Evolutionary conservation across 2,888 invertebrate genomes (phyloP).

Genomic region (Teleiodes luculella): DNA sequence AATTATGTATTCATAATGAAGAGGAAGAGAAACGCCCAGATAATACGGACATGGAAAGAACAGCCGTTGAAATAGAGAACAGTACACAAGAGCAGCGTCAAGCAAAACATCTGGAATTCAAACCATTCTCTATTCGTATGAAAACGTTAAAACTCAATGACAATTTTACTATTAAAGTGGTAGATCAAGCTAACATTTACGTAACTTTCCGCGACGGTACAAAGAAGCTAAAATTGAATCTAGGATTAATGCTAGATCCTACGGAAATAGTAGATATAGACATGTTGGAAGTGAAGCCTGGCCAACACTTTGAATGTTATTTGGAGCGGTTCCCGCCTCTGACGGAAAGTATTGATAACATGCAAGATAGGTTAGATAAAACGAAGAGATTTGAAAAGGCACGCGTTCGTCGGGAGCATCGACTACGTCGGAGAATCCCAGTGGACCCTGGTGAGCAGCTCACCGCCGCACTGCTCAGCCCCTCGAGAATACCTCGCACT

Average conservation of each 20-base stretch:
- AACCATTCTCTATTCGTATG: conserved; percentile 43
- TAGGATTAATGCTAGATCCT: conserved; percentile 57
- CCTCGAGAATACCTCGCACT: not conserved
- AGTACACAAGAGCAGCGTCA: conserved; percentile 38
- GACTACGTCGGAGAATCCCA: not conserved
- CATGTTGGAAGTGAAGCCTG: not conserved
- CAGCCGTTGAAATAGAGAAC: conserved; percentile 44
- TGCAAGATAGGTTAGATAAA: not conserved
- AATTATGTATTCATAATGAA: not conserved
- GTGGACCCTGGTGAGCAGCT: not conserved
- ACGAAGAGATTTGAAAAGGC: not conserved
- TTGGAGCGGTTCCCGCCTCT: not conserved
- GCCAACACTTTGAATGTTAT: not conserved
- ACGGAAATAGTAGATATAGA: conserved; percentile 52
- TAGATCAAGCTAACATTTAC: conserved; percentile 45
- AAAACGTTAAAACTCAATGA: conserved; percentile 50
- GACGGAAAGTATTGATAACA: not conserved
- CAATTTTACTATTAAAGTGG: conserved; percentile 44
- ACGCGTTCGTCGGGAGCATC: not conserved
- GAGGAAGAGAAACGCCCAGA: not conserved
- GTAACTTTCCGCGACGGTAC: conserved; percentile 39
- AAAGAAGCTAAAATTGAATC: conserved; percentile 38
- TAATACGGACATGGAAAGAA: conserved; percentile 27
- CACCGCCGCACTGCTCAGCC: not conserved
- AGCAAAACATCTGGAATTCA: conserved; percentile 31